phyloP scores from a whole-genome alignment of 2,888 invertebrate species.

The Cephus pulcher region DNA sequence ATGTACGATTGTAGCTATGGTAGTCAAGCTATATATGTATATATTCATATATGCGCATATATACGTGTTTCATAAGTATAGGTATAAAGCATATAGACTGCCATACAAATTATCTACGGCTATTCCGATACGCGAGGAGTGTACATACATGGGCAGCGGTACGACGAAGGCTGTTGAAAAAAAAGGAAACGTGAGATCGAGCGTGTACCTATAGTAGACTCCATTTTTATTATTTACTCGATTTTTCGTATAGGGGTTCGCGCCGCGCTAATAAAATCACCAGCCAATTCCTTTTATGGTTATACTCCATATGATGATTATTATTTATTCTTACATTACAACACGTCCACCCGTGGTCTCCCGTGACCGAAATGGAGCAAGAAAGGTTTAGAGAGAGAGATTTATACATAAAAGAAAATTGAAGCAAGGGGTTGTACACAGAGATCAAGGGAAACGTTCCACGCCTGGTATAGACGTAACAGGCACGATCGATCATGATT shows the following conservation, averaged over 20 bases:
- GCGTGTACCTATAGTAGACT: neutral
- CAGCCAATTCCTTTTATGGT: constrained; percentile 36
- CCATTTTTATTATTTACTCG: neutral
- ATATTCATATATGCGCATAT: neutral
- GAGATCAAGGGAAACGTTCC: constrained; percentile 19
- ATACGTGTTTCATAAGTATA: neutral
- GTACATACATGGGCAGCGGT: constrained; percentile 1
- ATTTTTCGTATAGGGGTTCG: constrained; percentile 25
- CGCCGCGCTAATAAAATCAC: constrained; percentile 40
- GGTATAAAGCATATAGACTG: neutral
- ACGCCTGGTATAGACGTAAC: constrained; percentile 27
- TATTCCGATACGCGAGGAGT: neutral
- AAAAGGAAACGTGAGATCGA: constrained; percentile 13
- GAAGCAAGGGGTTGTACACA: constrained; percentile 14
- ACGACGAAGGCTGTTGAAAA: constrained; percentile 12
- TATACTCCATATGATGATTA: constrained; percentile 33
- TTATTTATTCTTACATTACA: constrained; percentile 37
- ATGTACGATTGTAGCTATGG: neutral
- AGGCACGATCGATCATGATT: constrained; percentile 45
- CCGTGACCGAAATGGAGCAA: constrained; percentile 18
- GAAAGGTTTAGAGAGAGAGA: constrained; percentile 17
- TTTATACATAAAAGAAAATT: constrained; percentile 16
- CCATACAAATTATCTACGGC: neutral
- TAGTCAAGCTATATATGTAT: neutral
- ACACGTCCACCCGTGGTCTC: constrained; percentile 15